phyloP scores from a whole-genome alignment of 2,888 invertebrate genomes.

The Syrphus vitripennis region DNA sequence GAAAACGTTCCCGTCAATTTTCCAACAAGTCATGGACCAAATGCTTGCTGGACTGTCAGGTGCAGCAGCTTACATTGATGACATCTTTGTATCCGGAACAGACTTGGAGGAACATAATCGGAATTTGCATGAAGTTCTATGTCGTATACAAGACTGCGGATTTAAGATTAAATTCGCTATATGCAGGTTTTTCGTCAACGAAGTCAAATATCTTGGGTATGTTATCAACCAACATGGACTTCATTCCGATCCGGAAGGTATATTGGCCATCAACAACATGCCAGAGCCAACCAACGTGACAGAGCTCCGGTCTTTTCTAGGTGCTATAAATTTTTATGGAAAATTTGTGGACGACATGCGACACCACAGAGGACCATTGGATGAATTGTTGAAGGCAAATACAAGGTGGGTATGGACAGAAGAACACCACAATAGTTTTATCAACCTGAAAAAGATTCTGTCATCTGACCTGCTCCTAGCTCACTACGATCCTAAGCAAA shows the following conservation, averaged over 20 bases:
- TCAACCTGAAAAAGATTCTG: conserved; percentile 55
- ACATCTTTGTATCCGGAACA: too few relatives aligned
- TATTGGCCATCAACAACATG: conserved; percentile 53
- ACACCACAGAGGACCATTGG: conserved; percentile 52
- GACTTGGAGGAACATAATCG: too few relatives aligned
- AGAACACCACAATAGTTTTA: conserved; percentile 17
- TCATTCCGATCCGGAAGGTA: conserved; percentile 51
- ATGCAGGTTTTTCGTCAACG: conserved; percentile 44
- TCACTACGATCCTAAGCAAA: conserved; percentile 40
- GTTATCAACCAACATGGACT: conserved; percentile 58
- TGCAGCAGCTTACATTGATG: too few relatives aligned
- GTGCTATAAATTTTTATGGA: conserved; percentile 64
- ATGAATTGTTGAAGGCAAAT: conserved; percentile 49
- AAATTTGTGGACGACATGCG: conserved; percentile 64
- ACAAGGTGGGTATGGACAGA: conserved; percentile 48
- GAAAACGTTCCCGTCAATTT: conserved; percentile 54
- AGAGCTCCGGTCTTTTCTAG: conserved; percentile 68
- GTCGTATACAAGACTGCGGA: conserved; percentile 53
- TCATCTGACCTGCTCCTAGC: conserved; percentile 59
- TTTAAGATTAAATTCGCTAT: conserved; percentile 48
- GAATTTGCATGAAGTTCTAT: too few relatives aligned
- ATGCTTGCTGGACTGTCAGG: too few relatives aligned
- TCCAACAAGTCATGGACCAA: conserved; percentile 42
- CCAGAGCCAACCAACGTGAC: conserved; percentile 61
- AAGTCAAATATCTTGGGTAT: conserved; percentile 54